These are phyloP conservation scores for Colossoma macropomum DNA, from an alignment of 2,113 vertebrate species.

Conservation along the genomic window DNA sequence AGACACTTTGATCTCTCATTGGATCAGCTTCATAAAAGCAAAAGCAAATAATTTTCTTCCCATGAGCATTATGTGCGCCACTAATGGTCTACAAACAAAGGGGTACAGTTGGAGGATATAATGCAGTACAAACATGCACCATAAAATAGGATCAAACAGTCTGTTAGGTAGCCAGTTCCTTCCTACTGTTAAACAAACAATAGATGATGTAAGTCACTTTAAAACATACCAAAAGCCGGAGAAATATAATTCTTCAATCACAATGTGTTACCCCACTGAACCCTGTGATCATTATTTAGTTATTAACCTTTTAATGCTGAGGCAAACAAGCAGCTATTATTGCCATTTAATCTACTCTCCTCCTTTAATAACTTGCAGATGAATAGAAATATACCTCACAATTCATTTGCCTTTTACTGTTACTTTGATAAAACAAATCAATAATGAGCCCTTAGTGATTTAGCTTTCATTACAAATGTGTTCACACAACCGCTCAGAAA, in stretches of 20 bases:
- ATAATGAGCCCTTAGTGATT: not conserved
- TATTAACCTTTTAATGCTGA: no score
- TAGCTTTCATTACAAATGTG: not conserved
- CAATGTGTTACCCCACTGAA: not conserved
- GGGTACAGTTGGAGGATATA: not conserved
- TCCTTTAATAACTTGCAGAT: no score
- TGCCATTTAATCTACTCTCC: no score
- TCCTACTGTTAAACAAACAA: conserved; percentile 2
- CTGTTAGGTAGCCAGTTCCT: not conserved
- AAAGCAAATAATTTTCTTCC: conserved; percentile 5
- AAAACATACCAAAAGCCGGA: not conserved
- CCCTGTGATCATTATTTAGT: not conserved
- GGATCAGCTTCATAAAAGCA: conserved; percentile 15
- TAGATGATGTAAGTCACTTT: not conserved
- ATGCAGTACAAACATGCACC: not conserved
- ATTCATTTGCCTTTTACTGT: not conserved
- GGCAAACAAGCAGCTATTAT: no score
- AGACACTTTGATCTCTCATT: conserved; percentile 39
- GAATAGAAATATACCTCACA: not conserved
- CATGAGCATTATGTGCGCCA: not conserved
- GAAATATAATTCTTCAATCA: not conserved
- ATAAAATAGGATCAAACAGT: not conserved
- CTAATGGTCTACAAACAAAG: conserved; percentile 8
- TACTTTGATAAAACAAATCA: not conserved
- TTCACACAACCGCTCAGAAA: not conserved